Evolutionary conservation across 2,888 invertebrate genomes (phyloP).

Genomic region (Aspidiotus rigidus): DNA sequence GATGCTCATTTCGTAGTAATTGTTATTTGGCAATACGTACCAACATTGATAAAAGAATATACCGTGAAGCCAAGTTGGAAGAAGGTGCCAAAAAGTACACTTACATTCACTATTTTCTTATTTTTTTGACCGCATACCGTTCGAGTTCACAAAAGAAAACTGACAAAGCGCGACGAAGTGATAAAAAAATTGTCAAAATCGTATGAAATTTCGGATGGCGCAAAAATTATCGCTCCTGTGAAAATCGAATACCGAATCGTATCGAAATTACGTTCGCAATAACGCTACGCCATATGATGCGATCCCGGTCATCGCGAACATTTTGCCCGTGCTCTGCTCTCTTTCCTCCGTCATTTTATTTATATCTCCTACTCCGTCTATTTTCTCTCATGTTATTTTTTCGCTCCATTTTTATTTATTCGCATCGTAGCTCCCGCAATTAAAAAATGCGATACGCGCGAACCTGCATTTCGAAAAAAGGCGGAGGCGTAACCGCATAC

Average conservation of each 20-base stretch:
- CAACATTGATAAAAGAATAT: conserved; percentile 4
- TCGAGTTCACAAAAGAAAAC: not conserved
- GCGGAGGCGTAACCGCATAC: too few species aligned
- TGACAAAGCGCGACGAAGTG: not conserved
- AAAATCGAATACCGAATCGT: conserved; percentile 7
- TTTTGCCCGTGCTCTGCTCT: conserved; percentile 24
- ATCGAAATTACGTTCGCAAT: conserved; percentile 29
- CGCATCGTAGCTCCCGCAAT: conserved; percentile 29
- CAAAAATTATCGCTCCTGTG: conserved; percentile 13
- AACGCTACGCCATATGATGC: conserved; percentile 23
- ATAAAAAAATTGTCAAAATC: not conserved
- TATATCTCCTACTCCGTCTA: conserved; percentile 31
- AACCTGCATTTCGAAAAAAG: not conserved
- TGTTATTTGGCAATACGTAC: conserved; percentile 28
- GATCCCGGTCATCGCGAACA: conserved; percentile 25
- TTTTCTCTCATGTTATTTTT: conserved; percentile 24
- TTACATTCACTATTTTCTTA: conserved; percentile 16
- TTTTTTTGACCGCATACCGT: not conserved
- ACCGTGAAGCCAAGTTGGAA: conserved; percentile 13
- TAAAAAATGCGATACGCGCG: conserved; percentile 10
- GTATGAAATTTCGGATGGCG: conserved; percentile 5
- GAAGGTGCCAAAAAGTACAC: conserved; percentile 27
- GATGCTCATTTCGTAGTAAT: conserved; percentile 9
- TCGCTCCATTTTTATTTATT: conserved; percentile 24
- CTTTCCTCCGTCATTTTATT: conserved; percentile 25